phyloP scores from a whole-genome alignment of 2,797 vertebrate genomes.

The Manis javanica region DNA sequence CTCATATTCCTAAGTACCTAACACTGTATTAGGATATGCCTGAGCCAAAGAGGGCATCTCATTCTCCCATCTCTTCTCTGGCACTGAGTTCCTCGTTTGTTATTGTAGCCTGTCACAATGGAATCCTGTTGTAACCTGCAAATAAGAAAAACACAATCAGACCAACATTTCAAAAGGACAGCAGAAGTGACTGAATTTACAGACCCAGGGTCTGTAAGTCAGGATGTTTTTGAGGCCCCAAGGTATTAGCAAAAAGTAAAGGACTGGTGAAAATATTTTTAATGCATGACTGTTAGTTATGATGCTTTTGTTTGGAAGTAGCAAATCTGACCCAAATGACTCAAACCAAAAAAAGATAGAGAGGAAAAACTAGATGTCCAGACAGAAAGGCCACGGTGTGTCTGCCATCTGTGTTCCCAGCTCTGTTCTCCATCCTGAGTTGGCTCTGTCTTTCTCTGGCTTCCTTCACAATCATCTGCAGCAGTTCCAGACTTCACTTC shows the following conservation, averaged over 20 bases:
- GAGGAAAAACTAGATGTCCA: neutral
- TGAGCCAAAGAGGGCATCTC: neutral
- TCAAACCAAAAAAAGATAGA: neutral
- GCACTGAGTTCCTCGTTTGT: neutral
- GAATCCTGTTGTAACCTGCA: neutral
- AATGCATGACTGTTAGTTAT: neutral
- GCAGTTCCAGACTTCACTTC: neutral
- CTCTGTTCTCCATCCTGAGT: neutral
- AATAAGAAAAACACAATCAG: neutral
- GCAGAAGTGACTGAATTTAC: neutral
- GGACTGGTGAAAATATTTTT: neutral
- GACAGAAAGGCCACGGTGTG: neutral
- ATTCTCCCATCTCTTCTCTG: neutral
- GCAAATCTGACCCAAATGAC: neutral
- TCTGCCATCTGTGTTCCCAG: neutral
- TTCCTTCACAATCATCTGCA: neutral
- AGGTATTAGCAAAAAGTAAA: neutral
- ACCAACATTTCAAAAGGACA: neutral
- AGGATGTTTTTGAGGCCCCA: neutral
- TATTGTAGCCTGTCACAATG: neutral
- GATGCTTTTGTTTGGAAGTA: neutral
- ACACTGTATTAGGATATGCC: neutral
- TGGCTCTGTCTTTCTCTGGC: neutral
- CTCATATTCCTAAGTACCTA: neutral
- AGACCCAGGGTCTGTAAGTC: neutral